phyloP scores from a whole-genome alignment of 2,888 invertebrate species.

The Hyles lineata region DNA sequence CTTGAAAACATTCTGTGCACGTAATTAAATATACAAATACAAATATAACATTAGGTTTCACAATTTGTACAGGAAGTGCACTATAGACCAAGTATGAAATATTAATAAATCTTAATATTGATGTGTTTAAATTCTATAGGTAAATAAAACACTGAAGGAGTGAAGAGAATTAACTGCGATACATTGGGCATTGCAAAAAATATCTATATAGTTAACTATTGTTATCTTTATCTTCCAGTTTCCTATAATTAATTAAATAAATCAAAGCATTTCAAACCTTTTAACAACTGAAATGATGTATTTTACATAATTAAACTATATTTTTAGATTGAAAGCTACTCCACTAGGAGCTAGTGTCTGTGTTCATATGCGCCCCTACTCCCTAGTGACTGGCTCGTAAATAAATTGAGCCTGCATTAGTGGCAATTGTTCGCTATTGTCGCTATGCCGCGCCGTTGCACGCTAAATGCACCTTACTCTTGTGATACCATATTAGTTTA shows the following conservation, averaged over 20 bases:
- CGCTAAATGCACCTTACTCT: conserved; percentile 60
- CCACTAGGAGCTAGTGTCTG: conserved; percentile 51
- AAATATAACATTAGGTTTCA: too few species aligned
- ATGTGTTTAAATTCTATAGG: too few species aligned
- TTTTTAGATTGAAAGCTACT: conserved; percentile 48
- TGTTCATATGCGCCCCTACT: conserved; percentile 76
- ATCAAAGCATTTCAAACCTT: neutral
- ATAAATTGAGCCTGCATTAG: conserved; percentile 84
- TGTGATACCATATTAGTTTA: conserved; percentile 18
- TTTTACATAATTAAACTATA: too few species aligned
- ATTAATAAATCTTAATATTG: too few species aligned
- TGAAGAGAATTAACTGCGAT: too few species aligned
- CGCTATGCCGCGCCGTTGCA: conserved; percentile 47
- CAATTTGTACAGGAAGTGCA: too few species aligned
- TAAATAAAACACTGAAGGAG: too few species aligned
- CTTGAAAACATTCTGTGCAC: neutral
- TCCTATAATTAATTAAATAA: neutral
- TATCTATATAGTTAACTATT: neutral
- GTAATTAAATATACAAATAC: neutral
- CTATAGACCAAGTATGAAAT: too few species aligned
- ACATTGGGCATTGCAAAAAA: neutral
- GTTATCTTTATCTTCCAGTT: neutral
- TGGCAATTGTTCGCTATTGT: conserved; percentile 83
- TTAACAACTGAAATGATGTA: too few species aligned
- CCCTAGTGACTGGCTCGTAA: conserved; percentile 81